Conservation (phyloP, 1,140 invertebrate genomes). For the Drosophila trapezifrons region DNA sequence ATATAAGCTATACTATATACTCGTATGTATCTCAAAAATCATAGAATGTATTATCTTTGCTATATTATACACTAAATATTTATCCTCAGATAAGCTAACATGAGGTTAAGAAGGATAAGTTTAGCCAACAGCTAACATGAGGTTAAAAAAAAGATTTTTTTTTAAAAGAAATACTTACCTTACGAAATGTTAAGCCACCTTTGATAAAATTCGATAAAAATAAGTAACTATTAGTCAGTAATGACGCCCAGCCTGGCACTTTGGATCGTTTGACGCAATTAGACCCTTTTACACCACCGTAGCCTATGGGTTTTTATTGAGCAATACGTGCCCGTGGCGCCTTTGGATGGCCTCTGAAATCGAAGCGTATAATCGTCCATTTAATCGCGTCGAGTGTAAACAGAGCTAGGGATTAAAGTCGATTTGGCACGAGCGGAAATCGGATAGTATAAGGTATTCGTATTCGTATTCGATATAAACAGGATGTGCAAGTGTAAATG, state of each 20-base stretch:
- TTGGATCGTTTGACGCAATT: not conserved
- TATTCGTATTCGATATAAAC: not conserved
- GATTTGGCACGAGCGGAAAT: conserved; percentile 21
- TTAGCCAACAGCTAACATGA: no score
- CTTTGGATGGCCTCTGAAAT: not conserved
- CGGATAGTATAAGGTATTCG: not conserved
- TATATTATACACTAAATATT: no score
- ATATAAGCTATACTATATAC: no score
- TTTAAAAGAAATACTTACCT: no score
- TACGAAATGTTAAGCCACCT: no score
- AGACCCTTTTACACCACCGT: not conserved
- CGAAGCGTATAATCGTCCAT: not conserved
- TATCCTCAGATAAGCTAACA: not conserved
- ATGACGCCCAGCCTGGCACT: not conserved
- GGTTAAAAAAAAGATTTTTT: no score
- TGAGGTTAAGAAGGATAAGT: not conserved
- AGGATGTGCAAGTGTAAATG: conserved; percentile 12
- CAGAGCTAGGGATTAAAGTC: not conserved
- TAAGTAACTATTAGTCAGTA: not conserved
- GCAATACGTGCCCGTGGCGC: not conserved
- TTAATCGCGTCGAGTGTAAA: not conserved
- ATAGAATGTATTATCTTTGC: no score
- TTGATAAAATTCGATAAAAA: not conserved
- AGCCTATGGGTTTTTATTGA: not conserved
- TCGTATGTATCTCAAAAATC: no score